phyloP scores from a whole-genome alignment of 1,140 invertebrate genomes.

The Copidosoma floridanum region DNA sequence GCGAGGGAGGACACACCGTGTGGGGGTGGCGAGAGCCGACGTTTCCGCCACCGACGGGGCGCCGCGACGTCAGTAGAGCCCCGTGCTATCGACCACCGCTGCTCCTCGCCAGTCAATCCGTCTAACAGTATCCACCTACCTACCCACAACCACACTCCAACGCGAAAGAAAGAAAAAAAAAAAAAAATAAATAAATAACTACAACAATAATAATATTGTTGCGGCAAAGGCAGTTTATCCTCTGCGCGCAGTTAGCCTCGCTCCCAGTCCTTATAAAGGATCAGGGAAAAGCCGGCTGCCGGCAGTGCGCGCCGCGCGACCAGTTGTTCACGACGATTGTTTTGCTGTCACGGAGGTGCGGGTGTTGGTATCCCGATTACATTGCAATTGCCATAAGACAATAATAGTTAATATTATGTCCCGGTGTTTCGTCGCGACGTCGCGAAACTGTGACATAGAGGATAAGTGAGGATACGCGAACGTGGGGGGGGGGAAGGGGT shows the following conservation, averaged over 20 bases:
- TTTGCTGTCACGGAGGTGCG: no score
- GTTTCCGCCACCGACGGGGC: constrained; percentile 48
- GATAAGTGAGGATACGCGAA: constrained; percentile 3
- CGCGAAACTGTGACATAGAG: constrained; percentile 24
- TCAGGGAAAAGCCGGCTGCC: constrained; percentile 1
- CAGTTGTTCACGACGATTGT: no score
- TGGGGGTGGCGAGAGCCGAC: constrained; percentile 29
- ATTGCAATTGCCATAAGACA: no score
- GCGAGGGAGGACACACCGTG: constrained; percentile 23
- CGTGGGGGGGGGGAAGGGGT: background rate
- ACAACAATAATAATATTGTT: no score
- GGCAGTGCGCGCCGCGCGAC: background rate
- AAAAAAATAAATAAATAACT: no score
- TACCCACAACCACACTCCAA: background rate
- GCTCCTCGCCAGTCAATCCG: background rate
- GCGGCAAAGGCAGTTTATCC: no score
- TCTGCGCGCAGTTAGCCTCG: no score
- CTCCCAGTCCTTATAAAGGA: no score
- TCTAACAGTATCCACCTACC: background rate
- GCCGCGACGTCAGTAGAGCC: constrained; percentile 55
- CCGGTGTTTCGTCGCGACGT: constrained; percentile 9
- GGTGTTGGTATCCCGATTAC: no score
- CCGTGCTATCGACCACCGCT: constrained; percentile 52
- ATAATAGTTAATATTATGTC: constrained; percentile 18
- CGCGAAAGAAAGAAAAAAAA: no score